Base-by-base conservation (phyloP, 2,888 invertebrate species). In the Lithophane ornitopus region DNA sequence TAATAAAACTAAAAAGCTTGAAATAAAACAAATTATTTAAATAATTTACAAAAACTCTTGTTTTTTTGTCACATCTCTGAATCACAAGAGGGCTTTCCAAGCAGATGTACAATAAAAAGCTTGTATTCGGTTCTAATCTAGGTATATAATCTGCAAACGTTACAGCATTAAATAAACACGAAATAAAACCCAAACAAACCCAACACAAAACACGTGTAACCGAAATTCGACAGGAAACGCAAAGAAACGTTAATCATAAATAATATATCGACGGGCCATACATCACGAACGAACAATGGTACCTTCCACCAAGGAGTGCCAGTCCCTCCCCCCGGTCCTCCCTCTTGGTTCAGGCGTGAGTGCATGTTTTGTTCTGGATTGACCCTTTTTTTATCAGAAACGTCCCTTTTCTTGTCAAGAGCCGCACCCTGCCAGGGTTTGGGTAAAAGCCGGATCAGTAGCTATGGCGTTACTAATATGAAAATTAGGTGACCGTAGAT, bases 351-450 rank as follows among this genome's bases (percentile, higher is more conserved):
- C 58, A 73, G 52, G 22, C 65, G 70, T 85, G 74, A 87, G 80
- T 81, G 79, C 80, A 78, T 80, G 79, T 85, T 86, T 83, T 83
- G 87, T 86, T 85, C 85, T 63, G 63, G 46, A 76, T 70, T 61
- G 46, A 81, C 71, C 87, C 81, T 83, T 88, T 86, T 86, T 88
- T 87, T 86, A 86, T 85, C 87, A 74, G 68, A 39, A 70, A 44
- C 49, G 67, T 65, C 81, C 87, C 88, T 80, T 85, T 86, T 82
- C 76, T 88, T 86, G 85, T 81, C 74, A 63, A 78, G 16, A 34
- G 66, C 65, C 74, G 70, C 74, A 87, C 85, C 85, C 78, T 74
- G 66, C 34, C 39, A 46, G 49, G 72, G 46, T 74, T 69, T 59
- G 41, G 66, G 56, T 68, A 76, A 80, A 79, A 63, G 68, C 67